A percentile compares a stretch with the other conserved stretches of the same genome.
Conservation (phyloP, 2,113 vertebrate species). For the Delphinapterus leucas region DNA sequence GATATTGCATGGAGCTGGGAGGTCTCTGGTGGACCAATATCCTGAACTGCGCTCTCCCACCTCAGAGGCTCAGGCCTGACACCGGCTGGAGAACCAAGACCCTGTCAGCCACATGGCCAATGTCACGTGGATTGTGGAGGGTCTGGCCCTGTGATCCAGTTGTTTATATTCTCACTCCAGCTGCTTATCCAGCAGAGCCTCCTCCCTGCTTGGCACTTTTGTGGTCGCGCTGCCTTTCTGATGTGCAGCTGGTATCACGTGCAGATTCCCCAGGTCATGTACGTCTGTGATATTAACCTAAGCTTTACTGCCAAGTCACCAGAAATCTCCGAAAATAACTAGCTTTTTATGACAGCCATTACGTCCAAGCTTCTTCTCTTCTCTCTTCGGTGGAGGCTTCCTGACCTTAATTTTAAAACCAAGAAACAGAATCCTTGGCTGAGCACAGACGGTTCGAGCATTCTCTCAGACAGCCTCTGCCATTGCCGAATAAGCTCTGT, state of each 20-base stretch:
- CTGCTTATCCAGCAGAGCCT: not conserved
- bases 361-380: constrained; percentile 19
- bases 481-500: not conserved
- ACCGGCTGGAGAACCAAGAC: too few species aligned
- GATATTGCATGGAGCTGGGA: too few species aligned
- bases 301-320: constrained; percentile 3
- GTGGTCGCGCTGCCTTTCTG: not conserved
- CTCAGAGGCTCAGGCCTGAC: too few species aligned
- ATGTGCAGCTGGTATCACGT: not conserved
- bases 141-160: not conserved
- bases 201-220: not conserved
- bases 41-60: too few species aligned
- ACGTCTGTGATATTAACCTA: not conserved
- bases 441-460: not conserved
- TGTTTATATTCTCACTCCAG: constrained; percentile 1
- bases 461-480: accelerated
- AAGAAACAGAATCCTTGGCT: not conserved
- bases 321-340: constrained; percentile 14
- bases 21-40: too few species aligned
- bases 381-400: constrained; percentile 12
- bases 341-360: constrained; percentile 28
- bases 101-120: not conserved
- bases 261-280: not conserved
- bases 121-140: not conserved
- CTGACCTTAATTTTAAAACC: not conserved